phyloP scores from a whole-genome alignment of 64 coral and sea anemone genomes.

The Trachythela sp. region DNA sequence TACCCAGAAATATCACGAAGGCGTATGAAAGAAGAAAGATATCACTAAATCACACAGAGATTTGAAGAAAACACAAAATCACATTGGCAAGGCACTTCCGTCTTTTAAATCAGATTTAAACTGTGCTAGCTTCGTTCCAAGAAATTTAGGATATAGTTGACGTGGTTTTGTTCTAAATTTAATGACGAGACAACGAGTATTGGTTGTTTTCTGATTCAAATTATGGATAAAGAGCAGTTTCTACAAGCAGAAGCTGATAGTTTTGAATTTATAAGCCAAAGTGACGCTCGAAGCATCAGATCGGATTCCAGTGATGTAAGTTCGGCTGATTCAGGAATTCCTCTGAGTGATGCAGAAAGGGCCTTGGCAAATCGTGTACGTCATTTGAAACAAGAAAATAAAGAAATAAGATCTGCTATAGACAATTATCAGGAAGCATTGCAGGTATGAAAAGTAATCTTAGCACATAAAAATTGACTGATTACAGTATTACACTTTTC shows the following conservation, averaged over 20 bases:
- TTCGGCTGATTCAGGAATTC: not conserved
- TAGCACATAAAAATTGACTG: not conserved
- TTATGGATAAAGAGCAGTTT: not conserved
- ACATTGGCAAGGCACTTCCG: no score
- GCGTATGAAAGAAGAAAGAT: not conserved
- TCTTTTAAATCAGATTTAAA: no score
- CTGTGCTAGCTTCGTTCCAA: no score
- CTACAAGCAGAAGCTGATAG: not conserved
- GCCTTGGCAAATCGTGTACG: not conserved
- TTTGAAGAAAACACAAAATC: no score
- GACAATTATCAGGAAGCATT: not conserved
- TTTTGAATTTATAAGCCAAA: not conserved
- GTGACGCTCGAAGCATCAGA: not conserved
- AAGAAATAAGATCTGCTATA: not conserved
- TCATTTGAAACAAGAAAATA: not conserved
- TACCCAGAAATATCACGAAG: not conserved
- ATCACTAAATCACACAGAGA: no score
- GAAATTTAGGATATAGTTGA: no score
- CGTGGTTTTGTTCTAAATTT: not conserved
- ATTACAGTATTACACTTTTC: no score
- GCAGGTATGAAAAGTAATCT: not conserved
- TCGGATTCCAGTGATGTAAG: not conserved
- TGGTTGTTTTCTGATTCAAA: not conserved
- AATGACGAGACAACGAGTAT: not conserved
- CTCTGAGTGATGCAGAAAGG: not conserved